Evolutionary conservation across 2,888 invertebrate species (phyloP), one percentile per base, ranked within the genome.

Genomic region (Hirtodrosophila trivittata): DNA sequence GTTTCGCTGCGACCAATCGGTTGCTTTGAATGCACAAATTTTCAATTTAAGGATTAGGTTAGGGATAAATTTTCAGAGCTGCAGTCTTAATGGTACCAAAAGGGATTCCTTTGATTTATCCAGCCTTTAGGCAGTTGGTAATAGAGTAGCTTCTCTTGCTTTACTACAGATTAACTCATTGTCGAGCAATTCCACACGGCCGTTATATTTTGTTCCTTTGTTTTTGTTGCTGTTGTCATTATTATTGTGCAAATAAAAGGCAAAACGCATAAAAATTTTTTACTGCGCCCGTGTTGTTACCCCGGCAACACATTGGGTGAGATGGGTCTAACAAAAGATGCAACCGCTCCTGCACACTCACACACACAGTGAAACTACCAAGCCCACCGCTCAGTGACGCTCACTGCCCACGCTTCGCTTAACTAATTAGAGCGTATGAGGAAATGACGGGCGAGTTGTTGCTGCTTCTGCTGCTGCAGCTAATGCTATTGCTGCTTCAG

Each of bases 401-500:
- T 68, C 51, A 30, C 45, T 55, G 63, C 56, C 63, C 65, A 75
- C 60, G 80, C 84, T 64, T 81, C 84, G 75, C 75, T 84, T 77
- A 75, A 72, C 80, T 80, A 84, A 84, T 80, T 84, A 84, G 75
- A 75, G 69, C 51, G 73, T 62, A 51, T 68, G 74, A 56, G 60
- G 28, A 52, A 66, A 41, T 66, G 69, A 49, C 26, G 69, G 51
- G 52, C 56, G n/a, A n/a, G n/a, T n/a, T 32, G 45, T 46, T 60
- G 47, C 16, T 26, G 42, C 32, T 9, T 16, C 12, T 30, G 38
- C 28, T 46, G 41, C 6, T 30, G 30, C 10, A 32, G 42, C 38
- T 47, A 35, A 21, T 41, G 33, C 10, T 37, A 38, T 25, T 30
- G 33, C 26, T 33, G 18, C 12, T 54, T 16, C 13, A 43, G 59